Evolutionary conservation across 2,113 vertebrate species (phyloP), one percentile per base, ranked within the genome.

Genomic region (Phasianus colchicus): DNA sequence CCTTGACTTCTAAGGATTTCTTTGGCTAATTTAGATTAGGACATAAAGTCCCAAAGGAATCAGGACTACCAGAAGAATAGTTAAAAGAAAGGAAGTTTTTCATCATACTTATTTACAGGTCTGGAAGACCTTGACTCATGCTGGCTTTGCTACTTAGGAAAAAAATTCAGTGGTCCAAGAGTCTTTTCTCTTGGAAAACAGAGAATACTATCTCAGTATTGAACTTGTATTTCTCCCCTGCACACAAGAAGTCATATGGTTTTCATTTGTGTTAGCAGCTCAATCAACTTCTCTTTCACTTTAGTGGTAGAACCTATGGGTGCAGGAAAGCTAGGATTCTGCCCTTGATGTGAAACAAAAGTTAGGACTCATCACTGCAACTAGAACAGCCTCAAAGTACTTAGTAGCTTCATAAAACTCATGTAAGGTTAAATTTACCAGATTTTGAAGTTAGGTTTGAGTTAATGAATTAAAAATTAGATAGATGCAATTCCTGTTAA

Each of bases 221-320:
- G 34, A 88, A 60, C 32, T 5, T 57, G 5, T 36, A 12, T 29
- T 87, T 92, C 30, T 57, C 21, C 76, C 50, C 67, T 65, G 48
- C 6, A 47, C 1, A 3, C 1, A 0, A 0, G 38, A 76, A 77
- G 14, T 50, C 21, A 58, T 20, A 65, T 42, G 20, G 3, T 25
- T 86, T 89, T 85, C 38, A 83, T 29, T 21, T 27, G 45, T 63
- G 2, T 66, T 77, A 66, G 58, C 7, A 85, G 27, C 40, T 80
- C n/a, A 32, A 16, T 1, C 2, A 69, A 85, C 7, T 60, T 54
- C 20, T 43, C 42, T 70, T 75, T 80, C 47, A 64, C 25, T 58
- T 83, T 16, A 80, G 1, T 77, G 6, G 10, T 64, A 52, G 47
- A 52, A 22, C 30, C 4, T 11, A 22, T 40, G 63, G 29, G 64